These are phyloP conservation scores for Blastomussa wellsi DNA, from an alignment of 92 coral and sea anemone species.

Conservation along the genomic window DNA sequence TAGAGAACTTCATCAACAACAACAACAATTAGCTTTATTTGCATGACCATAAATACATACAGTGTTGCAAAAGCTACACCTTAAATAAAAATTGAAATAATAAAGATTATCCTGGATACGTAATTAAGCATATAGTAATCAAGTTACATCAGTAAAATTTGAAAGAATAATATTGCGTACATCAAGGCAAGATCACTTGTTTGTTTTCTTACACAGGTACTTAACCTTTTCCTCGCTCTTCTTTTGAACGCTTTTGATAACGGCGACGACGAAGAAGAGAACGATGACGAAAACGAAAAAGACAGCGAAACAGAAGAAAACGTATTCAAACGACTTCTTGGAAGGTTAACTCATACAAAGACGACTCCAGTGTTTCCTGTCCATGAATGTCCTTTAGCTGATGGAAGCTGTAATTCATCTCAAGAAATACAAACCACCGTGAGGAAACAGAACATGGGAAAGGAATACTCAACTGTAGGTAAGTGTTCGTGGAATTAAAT, in stretches of 20 bases:
- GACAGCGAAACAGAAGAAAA: constrained; percentile 56
- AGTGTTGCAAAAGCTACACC: too few relatives aligned
- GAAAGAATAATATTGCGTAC: too few relatives aligned
- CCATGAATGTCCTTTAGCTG: not conserved
- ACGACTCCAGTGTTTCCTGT: constrained; percentile 51
- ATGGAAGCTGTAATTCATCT: constrained; percentile 49
- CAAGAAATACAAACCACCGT: constrained; percentile 42
- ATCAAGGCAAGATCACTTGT: too few relatives aligned
- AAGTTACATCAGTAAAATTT: too few relatives aligned
- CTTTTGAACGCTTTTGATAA: constrained; percentile 85
- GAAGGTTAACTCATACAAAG: constrained; percentile 63
- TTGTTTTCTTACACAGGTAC: constrained; percentile 46
- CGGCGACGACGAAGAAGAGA: constrained; percentile 75
- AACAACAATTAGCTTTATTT: too few relatives aligned
- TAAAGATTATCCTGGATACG: too few relatives aligned
- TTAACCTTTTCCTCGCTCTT: constrained; percentile 84
- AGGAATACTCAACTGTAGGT: constrained; percentile 26
- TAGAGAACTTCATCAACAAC: too few relatives aligned
- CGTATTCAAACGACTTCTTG: constrained; percentile 24
- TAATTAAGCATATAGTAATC: too few relatives aligned
- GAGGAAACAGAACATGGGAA: not conserved
- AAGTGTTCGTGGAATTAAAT: not conserved
- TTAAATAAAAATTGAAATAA: too few relatives aligned
- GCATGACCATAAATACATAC: too few relatives aligned
- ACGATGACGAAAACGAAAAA: constrained; percentile 55